Evolutionary conservation across 53 echinoderm and acorn worm species (phyloP).

Genomic region (Echinarachnius parma): DNA sequence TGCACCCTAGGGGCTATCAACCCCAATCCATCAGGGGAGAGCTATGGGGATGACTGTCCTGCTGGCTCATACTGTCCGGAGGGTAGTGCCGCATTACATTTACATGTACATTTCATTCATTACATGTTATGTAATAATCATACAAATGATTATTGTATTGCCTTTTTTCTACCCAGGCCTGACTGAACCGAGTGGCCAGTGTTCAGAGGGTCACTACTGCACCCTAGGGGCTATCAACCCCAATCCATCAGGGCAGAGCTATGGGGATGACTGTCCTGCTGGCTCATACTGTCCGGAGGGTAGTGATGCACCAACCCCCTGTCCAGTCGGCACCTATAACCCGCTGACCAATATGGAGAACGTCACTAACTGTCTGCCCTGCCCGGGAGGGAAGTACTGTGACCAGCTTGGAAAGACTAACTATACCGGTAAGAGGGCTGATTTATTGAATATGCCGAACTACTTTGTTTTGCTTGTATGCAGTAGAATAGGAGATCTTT

Average conservation of each 20-base stretch:
- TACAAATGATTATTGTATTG: too few relatives aligned
- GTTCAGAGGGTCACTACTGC: conserved; percentile 79
- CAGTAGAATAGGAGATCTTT: too few relatives aligned
- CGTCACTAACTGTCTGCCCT: conserved; percentile 66
- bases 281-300: conserved; percentile 78
- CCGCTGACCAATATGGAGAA: conserved; percentile 63
- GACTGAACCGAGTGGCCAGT: conserved; percentile 73
- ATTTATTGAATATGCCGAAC: too few relatives aligned
- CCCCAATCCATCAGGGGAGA: conserved; percentile 75
- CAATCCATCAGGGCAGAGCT: conserved; percentile 70
- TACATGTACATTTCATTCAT: too few relatives aligned
- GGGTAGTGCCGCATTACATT: conserved; percentile 69
- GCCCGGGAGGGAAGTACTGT: conserved; percentile 86
- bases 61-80: conserved; percentile 83
- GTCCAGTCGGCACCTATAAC: conserved; percentile 83
- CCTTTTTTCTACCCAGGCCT: conserved; percentile 61
- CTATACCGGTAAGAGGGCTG: conserved; percentile 82
- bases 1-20: conserved; percentile 85
- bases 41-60: conserved; percentile 92
- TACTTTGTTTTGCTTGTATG: too few relatives aligned
- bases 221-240: conserved; percentile 85
- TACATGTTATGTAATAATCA: too few relatives aligned
- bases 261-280: conserved; percentile 95
- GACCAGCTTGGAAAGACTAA: conserved; percentile 81
- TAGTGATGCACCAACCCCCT: conserved; percentile 66